A percentile compares a stretch with the other conserved stretches of the same genome.
These are phyloP conservation scores for Dendrolimus punctatus DNA, from an alignment of 1,140 invertebrate species.

Conservation along the genomic window DNA sequence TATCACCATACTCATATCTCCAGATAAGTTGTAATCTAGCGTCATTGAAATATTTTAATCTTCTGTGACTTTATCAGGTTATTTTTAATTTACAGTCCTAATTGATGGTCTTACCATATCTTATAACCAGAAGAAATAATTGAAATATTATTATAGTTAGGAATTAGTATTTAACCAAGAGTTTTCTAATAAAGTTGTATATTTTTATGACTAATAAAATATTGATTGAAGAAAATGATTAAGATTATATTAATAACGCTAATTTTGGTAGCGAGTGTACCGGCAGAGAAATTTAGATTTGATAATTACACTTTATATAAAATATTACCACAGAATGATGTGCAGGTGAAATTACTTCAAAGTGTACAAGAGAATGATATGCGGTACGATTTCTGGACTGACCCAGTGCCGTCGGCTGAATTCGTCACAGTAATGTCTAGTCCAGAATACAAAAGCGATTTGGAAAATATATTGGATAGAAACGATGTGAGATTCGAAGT, in stretches of 20 bases:
- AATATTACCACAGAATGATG: slow-evolving; percentile 34
- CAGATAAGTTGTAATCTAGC: too few relatives aligned
- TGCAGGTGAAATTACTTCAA: slow-evolving; percentile 34
- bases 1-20: too few relatives aligned
- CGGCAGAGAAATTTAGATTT: slow-evolving; percentile 33
- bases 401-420: slow-evolving; percentile 20
- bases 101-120: too few relatives aligned
- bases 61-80: too few relatives aligned
- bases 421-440: slow-evolving; percentile 43
- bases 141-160: too few relatives aligned
- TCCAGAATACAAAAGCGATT: slow-evolving; percentile 32
- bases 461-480: slow-evolving; percentile 32
- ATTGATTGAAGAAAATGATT: slow-evolving; percentile 9
- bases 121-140: too few relatives aligned
- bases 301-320: slow-evolving; percentile 48
- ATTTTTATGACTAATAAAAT: neutral
- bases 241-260: slow-evolving; percentile 19
- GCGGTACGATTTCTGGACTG: slow-evolving; percentile 48
- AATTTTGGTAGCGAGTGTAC: slow-evolving; percentile 5
- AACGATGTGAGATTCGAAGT: slow-evolving; percentile 35
- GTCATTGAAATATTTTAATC: too few relatives aligned
- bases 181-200: too few relatives aligned
- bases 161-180: too few relatives aligned
- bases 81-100: too few relatives aligned
- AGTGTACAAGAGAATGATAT: slow-evolving; percentile 26